These are phyloP conservation scores for Taurulus bubalis DNA, from an alignment of 2,113 vertebrate species.

Conservation along the genomic window DNA sequence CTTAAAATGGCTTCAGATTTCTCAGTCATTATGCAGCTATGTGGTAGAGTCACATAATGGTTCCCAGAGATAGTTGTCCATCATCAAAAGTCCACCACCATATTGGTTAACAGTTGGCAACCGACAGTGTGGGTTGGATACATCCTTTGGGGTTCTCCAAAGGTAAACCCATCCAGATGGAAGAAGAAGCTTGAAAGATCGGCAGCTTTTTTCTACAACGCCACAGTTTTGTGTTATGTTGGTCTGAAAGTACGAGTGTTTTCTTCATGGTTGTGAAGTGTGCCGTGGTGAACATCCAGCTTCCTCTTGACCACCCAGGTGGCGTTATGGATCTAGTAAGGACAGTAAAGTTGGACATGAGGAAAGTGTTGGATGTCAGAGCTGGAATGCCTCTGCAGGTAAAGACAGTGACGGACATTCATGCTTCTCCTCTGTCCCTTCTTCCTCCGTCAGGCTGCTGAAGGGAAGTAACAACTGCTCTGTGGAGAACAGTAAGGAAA, in stretches of 20 bases:
- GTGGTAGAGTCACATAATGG: constrained; percentile 32
- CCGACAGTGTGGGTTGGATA: background rate
- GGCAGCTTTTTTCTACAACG: constrained; percentile 8
- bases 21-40: constrained; percentile 10
- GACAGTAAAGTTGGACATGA: constrained; percentile 2
- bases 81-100: constrained; percentile 18
- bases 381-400: background rate
- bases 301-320: background rate
- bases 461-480: constrained; percentile 46
- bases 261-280: background rate
- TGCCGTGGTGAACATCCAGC: background rate
- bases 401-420: constrained; percentile 6
- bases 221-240: constrained; percentile 13
- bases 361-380: background rate
- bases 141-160: constrained; percentile 13
- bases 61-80: constrained; percentile 41
- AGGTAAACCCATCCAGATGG: constrained; percentile 42
- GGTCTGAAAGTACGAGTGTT: background rate
- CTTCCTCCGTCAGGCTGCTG: constrained; percentile 71
- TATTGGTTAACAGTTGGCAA: constrained; percentile 43
- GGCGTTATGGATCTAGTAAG: background rate
- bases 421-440: background rate
- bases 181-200: constrained; percentile 12
- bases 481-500: constrained; percentile 53
- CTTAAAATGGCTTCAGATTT: constrained; percentile 32